Percentiles rank a stretch among this genome's conserved stretches.
Conservation (phyloP, 2,113 vertebrate species). For the Cricetomys ansorgei region DNA sequence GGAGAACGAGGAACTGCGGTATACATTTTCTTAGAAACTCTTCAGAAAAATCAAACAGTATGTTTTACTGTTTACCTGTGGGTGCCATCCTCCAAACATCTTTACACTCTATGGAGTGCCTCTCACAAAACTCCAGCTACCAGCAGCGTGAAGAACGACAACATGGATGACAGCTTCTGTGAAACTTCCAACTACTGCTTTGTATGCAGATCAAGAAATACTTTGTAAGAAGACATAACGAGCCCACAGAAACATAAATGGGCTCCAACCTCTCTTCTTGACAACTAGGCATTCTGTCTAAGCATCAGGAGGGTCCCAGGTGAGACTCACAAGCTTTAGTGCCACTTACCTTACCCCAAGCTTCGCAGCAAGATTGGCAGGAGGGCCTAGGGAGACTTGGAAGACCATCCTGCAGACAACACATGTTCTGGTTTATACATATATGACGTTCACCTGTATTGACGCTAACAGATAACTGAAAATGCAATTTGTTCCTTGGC, state of each 20-base stretch:
- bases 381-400: neutral
- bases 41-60: slow-evolving; percentile 77
- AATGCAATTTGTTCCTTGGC: neutral
- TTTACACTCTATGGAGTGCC: slow-evolving; percentile 60
- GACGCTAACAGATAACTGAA: neutral
- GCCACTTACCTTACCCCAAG: no score
- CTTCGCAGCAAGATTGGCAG: neutral
- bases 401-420: neutral
- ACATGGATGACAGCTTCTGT: slow-evolving; percentile 57
- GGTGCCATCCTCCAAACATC: slow-evolving; percentile 77
- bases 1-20: neutral
- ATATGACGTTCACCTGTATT: neutral
- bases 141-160: slow-evolving; percentile 70
- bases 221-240: slow-evolving; percentile 52
- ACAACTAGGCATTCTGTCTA: slow-evolving; percentile 5
- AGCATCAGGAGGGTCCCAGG: neutral
- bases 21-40: slow-evolving; percentile 63
- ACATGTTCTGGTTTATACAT: neutral
- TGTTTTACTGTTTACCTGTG: slow-evolving; percentile 80
- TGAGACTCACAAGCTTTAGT: neutral
- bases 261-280: slow-evolving; percentile 41
- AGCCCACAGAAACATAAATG: slow-evolving; percentile 56
- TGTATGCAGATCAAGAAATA: slow-evolving; percentile 67
- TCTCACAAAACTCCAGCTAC: slow-evolving; percentile 73
- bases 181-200: slow-evolving; percentile 58